These are phyloP conservation scores for Strix aluco DNA, from an alignment of 2,113 vertebrate genomes.

Conservation along the genomic window DNA sequence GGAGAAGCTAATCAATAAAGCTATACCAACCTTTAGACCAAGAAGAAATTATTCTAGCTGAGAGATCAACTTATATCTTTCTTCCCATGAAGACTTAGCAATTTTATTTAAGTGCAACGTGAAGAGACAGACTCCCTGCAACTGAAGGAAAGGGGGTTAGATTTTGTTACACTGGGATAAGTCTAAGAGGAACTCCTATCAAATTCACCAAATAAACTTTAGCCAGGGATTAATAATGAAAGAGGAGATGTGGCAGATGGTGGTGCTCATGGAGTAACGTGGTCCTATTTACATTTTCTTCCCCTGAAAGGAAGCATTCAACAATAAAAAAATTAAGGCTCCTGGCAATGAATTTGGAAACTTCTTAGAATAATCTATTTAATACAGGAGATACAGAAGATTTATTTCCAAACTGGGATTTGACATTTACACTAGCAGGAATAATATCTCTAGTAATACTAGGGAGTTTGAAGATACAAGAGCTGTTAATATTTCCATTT, in stretches of 20 bases:
- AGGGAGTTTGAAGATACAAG: not conserved
- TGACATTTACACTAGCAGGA: constrained; percentile 40
- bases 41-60: not conserved
- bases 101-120: not conserved
- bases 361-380: not conserved
- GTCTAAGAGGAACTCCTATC: not conserved
- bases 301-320: not conserved
- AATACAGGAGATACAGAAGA: not conserved
- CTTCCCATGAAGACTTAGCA: not conserved
- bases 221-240: not conserved
- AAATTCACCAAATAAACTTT: not conserved
- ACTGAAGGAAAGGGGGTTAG: not conserved
- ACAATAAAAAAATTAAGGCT: not conserved
- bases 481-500: constrained; percentile 23
- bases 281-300: not conserved
- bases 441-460: not conserved
- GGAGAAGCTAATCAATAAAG: not conserved
- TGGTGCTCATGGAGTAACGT: not conserved
- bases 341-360: not conserved
- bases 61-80: not conserved
- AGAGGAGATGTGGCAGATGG: constrained; percentile 23
- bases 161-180: not conserved
- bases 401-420: constrained; percentile 1
- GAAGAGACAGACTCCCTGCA: not conserved
- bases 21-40: not conserved